Evolutionary conservation across 2,888 invertebrate genomes (phyloP), one percentile per base, ranked within the genome.

Genomic region (Melangyna quadrimaculata): DNA sequence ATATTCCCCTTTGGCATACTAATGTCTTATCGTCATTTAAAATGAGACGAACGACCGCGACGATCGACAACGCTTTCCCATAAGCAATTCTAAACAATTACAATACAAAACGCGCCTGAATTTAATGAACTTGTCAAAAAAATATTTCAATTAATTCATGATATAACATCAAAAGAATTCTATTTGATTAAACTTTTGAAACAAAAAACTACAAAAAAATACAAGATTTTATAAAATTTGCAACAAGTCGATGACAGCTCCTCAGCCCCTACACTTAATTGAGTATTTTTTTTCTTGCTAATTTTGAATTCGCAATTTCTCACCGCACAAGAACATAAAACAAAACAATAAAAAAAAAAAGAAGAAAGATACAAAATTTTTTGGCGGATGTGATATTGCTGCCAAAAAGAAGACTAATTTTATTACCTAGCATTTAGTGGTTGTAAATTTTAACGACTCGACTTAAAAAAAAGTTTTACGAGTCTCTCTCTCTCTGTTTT

Each of bases 81-180:
- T 79, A 65, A 63, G 63, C 43, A 78, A 82, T 78, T 83, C 63
- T 24, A 67, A 70, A 67, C 65, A 71, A 48, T 7, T 35, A 35
- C n/a, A 67, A 67, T 22, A 19, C 24, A 48, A 35, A 67, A 67
- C 32, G 8, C 59, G 71, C 74, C 71, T 65, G 48, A 81, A 81
- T 69, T 84, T 69, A 86, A 80, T 80, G 72, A 86, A 77, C 77
- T 73, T 86, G 84, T 72, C 80, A 80, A 67, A 67, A 24, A 45
- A 19, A 27, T 12, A n/a, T 43, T 63, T 67, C 65, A 67, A 35
- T 67, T 35, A 67, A 67, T 67, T 67, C 67, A 51, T 67, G 67
- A 67, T 67, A 67, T 35, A 67, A 67, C 67, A 67, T 67, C 67
- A 51, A 8, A 67, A 14, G 67, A 67, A 67, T 67, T 67, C 51